Percentiles rank a stretch among this genome's conserved stretches.
These are phyloP conservation scores for Drosophila demipolita DNA, from an alignment of 2,888 invertebrate species.

Conservation along the genomic window DNA sequence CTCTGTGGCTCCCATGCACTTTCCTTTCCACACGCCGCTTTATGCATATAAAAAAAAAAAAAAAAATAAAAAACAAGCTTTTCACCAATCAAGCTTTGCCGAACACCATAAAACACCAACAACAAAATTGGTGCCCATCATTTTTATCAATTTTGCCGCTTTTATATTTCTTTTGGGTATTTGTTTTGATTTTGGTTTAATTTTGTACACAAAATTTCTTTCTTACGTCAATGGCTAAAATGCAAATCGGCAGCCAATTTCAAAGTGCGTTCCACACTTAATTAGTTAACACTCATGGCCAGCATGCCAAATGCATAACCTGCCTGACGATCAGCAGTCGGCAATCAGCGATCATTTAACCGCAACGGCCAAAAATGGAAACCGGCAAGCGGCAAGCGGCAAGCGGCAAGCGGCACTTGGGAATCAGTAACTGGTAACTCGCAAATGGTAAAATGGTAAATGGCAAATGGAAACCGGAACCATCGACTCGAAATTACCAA, in stretches of 20 bases:
- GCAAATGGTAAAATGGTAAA: slow-evolving; percentile 10
- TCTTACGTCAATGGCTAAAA: slow-evolving; percentile 40
- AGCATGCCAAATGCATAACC: slow-evolving; percentile 72
- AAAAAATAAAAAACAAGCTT: slow-evolving; percentile 20
- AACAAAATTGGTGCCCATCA: slow-evolving; percentile 60
- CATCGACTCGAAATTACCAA: slow-evolving; percentile 41
- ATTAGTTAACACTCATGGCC: slow-evolving; percentile 65
- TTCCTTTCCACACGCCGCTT: slow-evolving; percentile 48
- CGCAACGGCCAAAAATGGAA: slow-evolving; percentile 46
- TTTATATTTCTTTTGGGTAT: background rate
- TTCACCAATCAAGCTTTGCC: slow-evolving; percentile 50
- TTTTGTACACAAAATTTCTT: background rate
- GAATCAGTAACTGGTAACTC: slow-evolving; percentile 36
- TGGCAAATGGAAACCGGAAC: slow-evolving; percentile 67
- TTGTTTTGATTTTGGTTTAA: slow-evolving; percentile 1
- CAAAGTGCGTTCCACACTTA: slow-evolving; percentile 55
- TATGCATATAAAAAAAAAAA: slow-evolving; percentile 47
- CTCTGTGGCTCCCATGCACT: slow-evolving; percentile 38
- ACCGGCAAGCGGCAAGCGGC: slow-evolving; percentile 14
- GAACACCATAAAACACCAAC: slow-evolving; percentile 21
- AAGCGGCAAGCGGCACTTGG: slow-evolving; percentile 26
- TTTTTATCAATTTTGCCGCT: slow-evolving; percentile 39
- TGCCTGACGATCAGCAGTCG: slow-evolving; percentile 21
- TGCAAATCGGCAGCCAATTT: slow-evolving; percentile 36
- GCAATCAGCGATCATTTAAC: slow-evolving; percentile 53